Percentiles rank a stretch among this genome's conserved stretches.
These are phyloP conservation scores for Poliocrania exsul DNA, from an alignment of 2,797 vertebrate species.

Conservation along the genomic window DNA sequence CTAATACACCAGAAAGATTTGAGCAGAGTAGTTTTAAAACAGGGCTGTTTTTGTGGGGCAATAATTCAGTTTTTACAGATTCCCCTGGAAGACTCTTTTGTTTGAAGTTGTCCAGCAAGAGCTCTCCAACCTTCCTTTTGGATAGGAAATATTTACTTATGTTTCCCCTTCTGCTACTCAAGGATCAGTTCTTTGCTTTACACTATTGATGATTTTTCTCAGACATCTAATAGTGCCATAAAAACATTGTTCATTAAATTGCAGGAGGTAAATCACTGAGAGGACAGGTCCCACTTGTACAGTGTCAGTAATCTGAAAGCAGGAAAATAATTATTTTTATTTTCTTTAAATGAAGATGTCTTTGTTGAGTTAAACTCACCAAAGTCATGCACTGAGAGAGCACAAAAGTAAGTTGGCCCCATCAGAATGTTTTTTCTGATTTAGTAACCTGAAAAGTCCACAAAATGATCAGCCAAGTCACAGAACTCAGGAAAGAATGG, in stretches of 20 bases:
- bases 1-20: not conserved
- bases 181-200: not conserved
- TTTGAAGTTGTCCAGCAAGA: not conserved
- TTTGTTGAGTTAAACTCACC: not conserved
- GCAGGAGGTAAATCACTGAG: not conserved
- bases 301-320: not conserved
- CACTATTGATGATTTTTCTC: not conserved
- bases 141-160: not conserved
- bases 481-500: not conserved
- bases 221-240: not conserved
- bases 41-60: not conserved
- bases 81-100: not conserved
- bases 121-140: not conserved
- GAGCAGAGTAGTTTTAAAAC: not conserved
- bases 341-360: not conserved
- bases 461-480: not conserved
- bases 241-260: not conserved
- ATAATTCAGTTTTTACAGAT: not conserved
- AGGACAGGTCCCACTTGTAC: not conserved
- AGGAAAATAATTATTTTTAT: not conserved
- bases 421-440: not conserved
- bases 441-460: not conserved
- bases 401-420: not conserved
- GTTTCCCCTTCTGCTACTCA: not conserved
- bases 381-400: not conserved